Conservation (phyloP, 2,888 invertebrate species). For the Psylliodes chrysocephalus region DNA sequence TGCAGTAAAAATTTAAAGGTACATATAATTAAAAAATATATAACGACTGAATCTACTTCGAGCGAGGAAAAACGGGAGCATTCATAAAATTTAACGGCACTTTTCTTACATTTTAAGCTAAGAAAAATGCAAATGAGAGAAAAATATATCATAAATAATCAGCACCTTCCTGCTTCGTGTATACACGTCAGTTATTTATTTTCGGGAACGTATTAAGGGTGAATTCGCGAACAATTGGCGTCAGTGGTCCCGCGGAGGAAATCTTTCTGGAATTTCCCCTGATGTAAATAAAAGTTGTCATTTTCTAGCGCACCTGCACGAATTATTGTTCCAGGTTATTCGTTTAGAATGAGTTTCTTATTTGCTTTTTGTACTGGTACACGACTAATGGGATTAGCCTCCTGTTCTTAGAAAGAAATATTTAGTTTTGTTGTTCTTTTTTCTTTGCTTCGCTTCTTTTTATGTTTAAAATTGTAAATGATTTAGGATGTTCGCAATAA, state of each 20-base stretch:
- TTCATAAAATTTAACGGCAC: constrained; percentile 62
- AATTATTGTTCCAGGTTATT: constrained; percentile 53
- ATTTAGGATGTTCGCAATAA: not conserved
- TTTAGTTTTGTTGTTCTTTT: not conserved
- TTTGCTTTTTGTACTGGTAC: constrained; percentile 21
- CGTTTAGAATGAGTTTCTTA: constrained; percentile 38
- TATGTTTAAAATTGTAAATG: not conserved
- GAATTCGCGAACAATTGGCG: constrained; percentile 46
- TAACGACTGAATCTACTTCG: constrained; percentile 3
- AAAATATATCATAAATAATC: constrained; percentile 64
- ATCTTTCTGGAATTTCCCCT: constrained; percentile 63
- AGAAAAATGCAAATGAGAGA: constrained; percentile 64
- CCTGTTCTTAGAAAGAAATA: constrained; percentile 4
- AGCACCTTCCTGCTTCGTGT: constrained; percentile 62
- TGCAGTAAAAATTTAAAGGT: not conserved
- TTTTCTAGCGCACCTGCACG: constrained; percentile 55
- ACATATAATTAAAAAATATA: constrained; percentile 15
- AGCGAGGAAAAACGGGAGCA: constrained; percentile 51
- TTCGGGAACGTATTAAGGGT: constrained; percentile 61
- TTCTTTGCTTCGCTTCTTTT: not conserved
- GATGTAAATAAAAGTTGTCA: constrained; percentile 64
- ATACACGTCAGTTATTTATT: constrained; percentile 60
- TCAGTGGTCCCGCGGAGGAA: constrained; percentile 53
- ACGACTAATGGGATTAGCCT: constrained; percentile 36
- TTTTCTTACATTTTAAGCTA: constrained; percentile 58